Base-by-base conservation (phyloP, 2,888 invertebrate genomes). In the Kryphioiulus occultus region DNA sequence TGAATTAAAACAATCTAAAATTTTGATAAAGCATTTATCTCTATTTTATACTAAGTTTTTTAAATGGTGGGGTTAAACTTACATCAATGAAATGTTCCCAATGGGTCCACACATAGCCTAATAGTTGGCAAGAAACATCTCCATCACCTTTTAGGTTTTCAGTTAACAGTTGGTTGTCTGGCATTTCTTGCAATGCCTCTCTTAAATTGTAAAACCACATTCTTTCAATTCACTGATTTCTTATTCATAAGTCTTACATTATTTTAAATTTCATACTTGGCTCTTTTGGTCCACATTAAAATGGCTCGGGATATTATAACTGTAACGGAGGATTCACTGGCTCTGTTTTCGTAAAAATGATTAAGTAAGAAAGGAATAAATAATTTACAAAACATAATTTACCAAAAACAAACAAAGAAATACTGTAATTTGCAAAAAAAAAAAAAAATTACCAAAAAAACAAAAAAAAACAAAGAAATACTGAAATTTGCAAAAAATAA, bases 81-180 rank as follows among this genome's bases (percentile, higher is more conserved):
- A 92, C 92, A 90, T 92, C 92, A 17, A 91, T 90, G 87, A 91
- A 91, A 89, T 92, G 91, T 83, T 92, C 92, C 91, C 92, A 92
- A 22, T 91, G 90, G 39, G 87, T 88, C 86, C 89, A 88, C 12
- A 89, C 88, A 88, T 89, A 89, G 84, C 89, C 87, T 85, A 89
- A 88, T 7, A 90, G 35, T 42, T 87, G 32, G 22, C 30, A 85
- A 26, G 42, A 0, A 84, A 87, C 22, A 83, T 32, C 32, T 83
- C 26, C 78, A 78, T 86, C 87, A 85, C 85, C 88, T 47, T 86
- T 87, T 26, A 88, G 44, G 44, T 91, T 91, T 26, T 91, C 89
- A 88, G 91, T 90, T 32, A 90, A 90, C 82, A 90, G 91, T 78
- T 91, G 90, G 42, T 90, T 89, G 53, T 89, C 90, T 59, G 90